Evolutionary conservation across 2,113 vertebrate genomes (phyloP).

Genomic region (Neolamprologus ventralis): DNA sequence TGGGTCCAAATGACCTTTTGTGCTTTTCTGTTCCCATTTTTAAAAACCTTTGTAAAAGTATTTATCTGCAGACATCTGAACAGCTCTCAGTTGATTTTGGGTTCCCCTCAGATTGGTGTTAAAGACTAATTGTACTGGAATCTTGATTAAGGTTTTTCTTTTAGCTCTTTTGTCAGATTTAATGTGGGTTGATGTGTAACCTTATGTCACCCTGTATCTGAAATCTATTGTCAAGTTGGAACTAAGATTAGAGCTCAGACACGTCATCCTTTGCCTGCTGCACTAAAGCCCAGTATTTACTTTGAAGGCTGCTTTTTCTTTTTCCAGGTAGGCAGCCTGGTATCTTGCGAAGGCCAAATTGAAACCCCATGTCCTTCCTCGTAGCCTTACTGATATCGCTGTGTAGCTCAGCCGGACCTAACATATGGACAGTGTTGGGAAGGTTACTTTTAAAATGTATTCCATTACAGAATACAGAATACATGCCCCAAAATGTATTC

Average conservation of each 20-base stretch:
- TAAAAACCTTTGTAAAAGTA: background rate
- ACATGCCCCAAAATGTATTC: too few relatives aligned
- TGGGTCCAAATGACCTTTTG: background rate
- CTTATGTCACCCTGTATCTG: background rate
- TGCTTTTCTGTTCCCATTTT: background rate
- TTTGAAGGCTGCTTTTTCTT: background rate
- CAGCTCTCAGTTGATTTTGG: background rate
- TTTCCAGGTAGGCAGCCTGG: background rate
- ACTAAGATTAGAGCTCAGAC: background rate
- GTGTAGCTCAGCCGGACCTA: background rate
- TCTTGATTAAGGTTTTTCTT: background rate
- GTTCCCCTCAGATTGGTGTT: background rate
- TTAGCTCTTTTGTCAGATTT: background rate
- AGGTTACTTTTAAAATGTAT: too few relatives aligned
- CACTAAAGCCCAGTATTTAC: background rate
- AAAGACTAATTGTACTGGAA: background rate
- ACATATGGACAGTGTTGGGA: too few relatives aligned
- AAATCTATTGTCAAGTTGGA: background rate
- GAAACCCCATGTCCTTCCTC: background rate
- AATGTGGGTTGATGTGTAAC: background rate
- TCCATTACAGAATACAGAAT: too few relatives aligned
- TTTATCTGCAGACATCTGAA: background rate
- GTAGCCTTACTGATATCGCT: background rate
- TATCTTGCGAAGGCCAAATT: background rate
- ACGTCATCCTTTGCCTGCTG: background rate